Evolutionary conservation across 2,888 invertebrate genomes (phyloP), one percentile per base, ranked within the genome.

Genomic region (Oligia strigilis): DNA sequence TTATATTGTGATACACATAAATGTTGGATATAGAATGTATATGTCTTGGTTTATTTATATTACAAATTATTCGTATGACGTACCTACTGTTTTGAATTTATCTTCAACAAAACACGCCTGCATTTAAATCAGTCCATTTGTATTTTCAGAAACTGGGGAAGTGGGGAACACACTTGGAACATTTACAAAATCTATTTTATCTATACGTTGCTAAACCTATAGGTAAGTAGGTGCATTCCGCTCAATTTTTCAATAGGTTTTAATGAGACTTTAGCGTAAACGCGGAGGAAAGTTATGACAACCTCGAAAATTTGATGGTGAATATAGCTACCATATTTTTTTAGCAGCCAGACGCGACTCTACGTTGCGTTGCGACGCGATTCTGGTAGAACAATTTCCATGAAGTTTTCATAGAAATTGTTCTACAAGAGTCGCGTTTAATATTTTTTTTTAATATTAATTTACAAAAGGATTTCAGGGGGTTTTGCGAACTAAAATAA

Each of bases 101-200:
- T 64, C 29, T 64, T 64, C 19, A 52, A 43, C 17, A 75, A 75
- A 55, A 77, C 75, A 65, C 2, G 14, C 36, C 43, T 65, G 17
- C 3, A 75, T 55, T 17, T 17, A 55, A 43, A 73, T 73, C 8
- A 43, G 64, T 77, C 17, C 0, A n/a, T 49, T 62, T 72, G 23
- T 64, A 52, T 74, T 64, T 55, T 55, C 75, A 75, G 36, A 65
- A 77, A 19, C 55, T 29, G 29, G 29, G 29, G 29, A 29, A 29
- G 29, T 65, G 29, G 64, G 23, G 13, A 65, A 75, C 64, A 40
- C 1, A n/a, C n/a, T 75, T 75, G 36, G n/a, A 66, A 36, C n/a
- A 75, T 62, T 64, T 46, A 64, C 23, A 36, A 69, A 46, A n/a
- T 46, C 36, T 43, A 4, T 29, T n/a, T 2, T 49, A 49, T 49